phyloP scores from a whole-genome alignment of 2,888 invertebrate species.

The Tachystola acroxantha region DNA sequence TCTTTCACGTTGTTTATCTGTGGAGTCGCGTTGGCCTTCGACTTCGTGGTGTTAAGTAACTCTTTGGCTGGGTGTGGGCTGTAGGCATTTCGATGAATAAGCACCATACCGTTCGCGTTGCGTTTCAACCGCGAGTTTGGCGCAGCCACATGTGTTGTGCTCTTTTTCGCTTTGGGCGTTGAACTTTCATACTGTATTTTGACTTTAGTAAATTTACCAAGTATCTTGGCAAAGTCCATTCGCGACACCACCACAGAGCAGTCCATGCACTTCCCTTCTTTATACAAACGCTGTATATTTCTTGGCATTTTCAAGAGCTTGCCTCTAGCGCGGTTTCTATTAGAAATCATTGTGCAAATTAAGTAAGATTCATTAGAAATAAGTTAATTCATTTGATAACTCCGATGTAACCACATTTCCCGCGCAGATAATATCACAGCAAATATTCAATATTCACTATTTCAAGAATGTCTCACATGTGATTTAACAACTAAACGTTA shows the following conservation, averaged over 20 bases:
- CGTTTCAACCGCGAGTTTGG: slow-evolving; percentile 52
- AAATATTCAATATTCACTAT: slow-evolving; percentile 20
- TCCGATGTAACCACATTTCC: slow-evolving; percentile 64
- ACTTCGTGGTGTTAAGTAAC: slow-evolving; percentile 25
- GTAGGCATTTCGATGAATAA: slow-evolving; percentile 48
- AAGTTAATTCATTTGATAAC: background rate
- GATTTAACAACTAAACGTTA: slow-evolving; percentile 17
- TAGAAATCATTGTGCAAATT: slow-evolving; percentile 48
- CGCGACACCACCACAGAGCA: slow-evolving; percentile 64
- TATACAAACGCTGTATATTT: slow-evolving; percentile 57
- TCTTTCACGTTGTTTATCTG: slow-evolving; percentile 2
- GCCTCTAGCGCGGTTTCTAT: slow-evolving; percentile 46
- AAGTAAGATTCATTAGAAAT: background rate
- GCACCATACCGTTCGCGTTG: slow-evolving; percentile 71
- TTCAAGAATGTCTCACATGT: slow-evolving; percentile 19
- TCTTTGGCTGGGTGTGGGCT: slow-evolving; percentile 50
- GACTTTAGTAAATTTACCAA: slow-evolving; percentile 71
- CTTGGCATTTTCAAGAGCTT: slow-evolving; percentile 50
- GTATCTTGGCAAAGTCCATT: slow-evolving; percentile 72
- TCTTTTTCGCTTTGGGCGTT: slow-evolving; percentile 40
- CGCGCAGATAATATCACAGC: slow-evolving; percentile 55
- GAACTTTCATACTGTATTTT: slow-evolving; percentile 68
- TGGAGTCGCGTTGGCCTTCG: slow-evolving; percentile 13
- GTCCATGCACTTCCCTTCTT: slow-evolving; percentile 65
- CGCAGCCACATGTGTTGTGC: slow-evolving; percentile 22